Conservation (phyloP, 1,140 invertebrate genomes). For the Mya arenaria region DNA sequence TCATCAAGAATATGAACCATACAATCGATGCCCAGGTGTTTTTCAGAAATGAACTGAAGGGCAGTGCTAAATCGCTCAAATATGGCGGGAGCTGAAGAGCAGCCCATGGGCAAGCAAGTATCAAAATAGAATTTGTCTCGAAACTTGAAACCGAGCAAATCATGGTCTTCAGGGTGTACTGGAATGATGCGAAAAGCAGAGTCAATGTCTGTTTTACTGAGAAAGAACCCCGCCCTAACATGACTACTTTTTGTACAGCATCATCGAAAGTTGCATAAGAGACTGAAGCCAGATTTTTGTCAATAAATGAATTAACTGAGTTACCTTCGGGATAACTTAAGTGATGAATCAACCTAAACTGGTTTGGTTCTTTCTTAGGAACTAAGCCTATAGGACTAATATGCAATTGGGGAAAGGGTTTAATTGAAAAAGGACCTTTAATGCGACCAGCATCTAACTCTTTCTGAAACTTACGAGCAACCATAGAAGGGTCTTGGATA, state of each 20-base stretch:
- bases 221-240: not conserved
- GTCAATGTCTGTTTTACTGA: conserved; percentile 39
- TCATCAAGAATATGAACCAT: conserved; percentile 58
- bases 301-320: conserved; percentile 30
- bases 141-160: conserved; percentile 21
- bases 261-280: conserved; percentile 4
- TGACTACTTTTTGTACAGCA: not conserved
- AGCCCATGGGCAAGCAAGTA: conserved; percentile 55
- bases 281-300: not conserved
- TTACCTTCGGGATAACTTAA: not conserved
- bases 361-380: conserved; percentile 3
- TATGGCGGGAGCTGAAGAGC: conserved; percentile 51
- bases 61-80: conserved; percentile 48
- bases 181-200: conserved; percentile 39
- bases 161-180: conserved; percentile 21
- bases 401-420: not conserved
- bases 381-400: conserved; percentile 16
- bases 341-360: conserved; percentile 23
- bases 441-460: not conserved
- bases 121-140: conserved; percentile 46
- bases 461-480: not conserved
- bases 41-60: conserved; percentile 50
- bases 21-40: not conserved
- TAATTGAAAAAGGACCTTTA: not conserved
- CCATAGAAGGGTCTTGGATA: not conserved